These are phyloP conservation scores for Suillia variegata DNA, from an alignment of 2,888 invertebrate species.

Conservation along the genomic window DNA sequence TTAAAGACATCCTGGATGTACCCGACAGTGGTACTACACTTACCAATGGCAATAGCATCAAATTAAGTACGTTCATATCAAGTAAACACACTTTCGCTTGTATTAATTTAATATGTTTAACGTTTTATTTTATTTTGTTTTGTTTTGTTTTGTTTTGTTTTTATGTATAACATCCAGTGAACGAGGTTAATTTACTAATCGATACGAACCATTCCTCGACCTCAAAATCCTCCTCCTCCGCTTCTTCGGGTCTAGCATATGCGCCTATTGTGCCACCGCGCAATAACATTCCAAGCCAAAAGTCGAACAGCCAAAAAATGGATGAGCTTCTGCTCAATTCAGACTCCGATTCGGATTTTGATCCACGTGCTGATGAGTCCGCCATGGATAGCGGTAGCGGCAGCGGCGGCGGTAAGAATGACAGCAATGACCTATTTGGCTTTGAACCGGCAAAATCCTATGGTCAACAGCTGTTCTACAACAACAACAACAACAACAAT, in stretches of 20 bases:
- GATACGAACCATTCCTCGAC: slow-evolving; percentile 52
- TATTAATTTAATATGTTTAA: neutral
- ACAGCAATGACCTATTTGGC: slow-evolving; percentile 59
- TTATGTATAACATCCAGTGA: too few species aligned
- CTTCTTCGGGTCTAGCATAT: slow-evolving; percentile 53
- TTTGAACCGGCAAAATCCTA: slow-evolving; percentile 60
- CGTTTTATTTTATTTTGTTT: slow-evolving; percentile 6
- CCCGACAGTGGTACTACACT: slow-evolving; percentile 46
- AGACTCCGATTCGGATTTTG: slow-evolving; percentile 85
- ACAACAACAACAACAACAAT: slow-evolving; percentile 53
- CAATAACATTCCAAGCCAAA: slow-evolving; percentile 59
- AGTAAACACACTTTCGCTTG: neutral
- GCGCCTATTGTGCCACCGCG: slow-evolving; percentile 61
- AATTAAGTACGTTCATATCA: slow-evolving; percentile 35
- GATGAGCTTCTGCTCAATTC: slow-evolving; percentile 77
- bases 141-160: too few species aligned
- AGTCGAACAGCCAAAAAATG: slow-evolving; percentile 76
- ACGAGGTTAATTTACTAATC: slow-evolving; percentile 58
- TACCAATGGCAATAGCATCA: slow-evolving; percentile 40
- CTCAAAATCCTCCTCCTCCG: slow-evolving; percentile 44
- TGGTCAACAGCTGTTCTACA: slow-evolving; percentile 62
- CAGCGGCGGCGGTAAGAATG: slow-evolving; percentile 43
- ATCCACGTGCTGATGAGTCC: slow-evolving; percentile 83
- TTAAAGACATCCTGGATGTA: slow-evolving; percentile 64
- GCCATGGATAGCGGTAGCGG: slow-evolving; percentile 55